phyloP scores from a whole-genome alignment of 2,797 vertebrate species.

The Naso thynnoides region DNA sequence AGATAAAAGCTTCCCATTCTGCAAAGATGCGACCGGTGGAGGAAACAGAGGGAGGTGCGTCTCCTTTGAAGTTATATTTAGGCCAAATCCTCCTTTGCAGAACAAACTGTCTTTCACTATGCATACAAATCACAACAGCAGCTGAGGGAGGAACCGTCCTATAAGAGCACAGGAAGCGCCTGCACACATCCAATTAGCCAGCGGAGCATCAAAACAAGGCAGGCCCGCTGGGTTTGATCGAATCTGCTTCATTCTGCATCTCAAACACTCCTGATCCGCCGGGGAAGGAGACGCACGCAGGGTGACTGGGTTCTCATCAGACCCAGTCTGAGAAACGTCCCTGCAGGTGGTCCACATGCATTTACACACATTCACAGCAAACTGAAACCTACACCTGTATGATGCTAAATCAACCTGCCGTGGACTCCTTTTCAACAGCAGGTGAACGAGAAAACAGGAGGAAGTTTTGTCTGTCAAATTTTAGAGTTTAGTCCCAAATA shows the following conservation, averaged over 20 bases:
- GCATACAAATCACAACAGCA: slow-evolving; percentile 60
- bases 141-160: slow-evolving; percentile 38
- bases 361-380: slow-evolving; percentile 6
- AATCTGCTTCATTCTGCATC: slow-evolving; percentile 27
- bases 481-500: too few species aligned
- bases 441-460: too few species aligned
- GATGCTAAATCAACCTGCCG: too few species aligned
- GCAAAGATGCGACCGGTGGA: slow-evolving; percentile 35
- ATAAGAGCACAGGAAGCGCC: slow-evolving; percentile 27
- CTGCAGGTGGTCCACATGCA: slow-evolving; percentile 1
- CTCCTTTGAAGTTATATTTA: slow-evolving; percentile 76
- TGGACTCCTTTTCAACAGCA: too few species aligned
- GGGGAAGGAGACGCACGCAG: slow-evolving; percentile 23
- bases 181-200: slow-evolving; percentile 20
- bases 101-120: slow-evolving; percentile 57
- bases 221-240: neutral
- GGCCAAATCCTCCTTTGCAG: slow-evolving; percentile 70
- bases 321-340: neutral
- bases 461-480: too few species aligned
- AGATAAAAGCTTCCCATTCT: slow-evolving; percentile 64
- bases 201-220: slow-evolving; percentile 37
- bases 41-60: slow-evolving; percentile 46
- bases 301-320: neutral
- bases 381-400: too few species aligned
- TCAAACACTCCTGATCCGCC: neutral